Evolutionary conservation across 2,888 invertebrate species (phyloP).

Genomic region (Eubasilissa splendida): DNA sequence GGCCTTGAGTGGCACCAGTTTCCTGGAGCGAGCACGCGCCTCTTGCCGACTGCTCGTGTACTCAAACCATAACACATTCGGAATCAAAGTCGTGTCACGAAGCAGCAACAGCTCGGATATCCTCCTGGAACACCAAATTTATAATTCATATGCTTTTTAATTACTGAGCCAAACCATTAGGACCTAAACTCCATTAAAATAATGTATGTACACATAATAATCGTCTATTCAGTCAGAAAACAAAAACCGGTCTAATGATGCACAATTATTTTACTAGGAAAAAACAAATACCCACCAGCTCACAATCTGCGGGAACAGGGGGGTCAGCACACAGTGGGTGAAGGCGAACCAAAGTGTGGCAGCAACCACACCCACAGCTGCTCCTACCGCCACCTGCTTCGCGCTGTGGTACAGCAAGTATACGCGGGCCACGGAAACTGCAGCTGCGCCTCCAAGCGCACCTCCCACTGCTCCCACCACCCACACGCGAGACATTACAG

Average conservation of each 20-base stretch:
- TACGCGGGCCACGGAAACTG: constrained; percentile 81
- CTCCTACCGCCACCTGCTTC: constrained; percentile 87
- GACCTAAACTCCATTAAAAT: no score
- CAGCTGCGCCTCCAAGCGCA: constrained; percentile 73
- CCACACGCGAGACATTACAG: constrained; percentile 83
- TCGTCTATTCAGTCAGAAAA: no score
- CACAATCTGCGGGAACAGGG: constrained; percentile 87
- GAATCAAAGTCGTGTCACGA: constrained; percentile 91
- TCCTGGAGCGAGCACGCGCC: constrained; percentile 84
- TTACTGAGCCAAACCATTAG: no score
- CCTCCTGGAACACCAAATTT: constrained; percentile 73
- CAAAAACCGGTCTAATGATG: no score
- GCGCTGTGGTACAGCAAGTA: constrained; percentile 91
- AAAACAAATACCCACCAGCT: constrained; percentile 79
- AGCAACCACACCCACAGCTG: constrained; percentile 80
- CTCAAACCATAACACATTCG: constrained; percentile 94
- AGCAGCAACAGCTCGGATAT: constrained; percentile 88
- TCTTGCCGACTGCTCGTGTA: constrained; percentile 91
- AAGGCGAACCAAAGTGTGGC: constrained; percentile 87
- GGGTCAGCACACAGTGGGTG: constrained; percentile 86
- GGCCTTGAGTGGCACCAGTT: constrained; percentile 85
- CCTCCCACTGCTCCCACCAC: constrained; percentile 77
- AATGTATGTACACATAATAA: no score
- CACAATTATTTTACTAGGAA: no score
- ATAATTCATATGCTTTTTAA: no score